Base-by-base conservation (phyloP, 2,113 vertebrate species). In the Platichthys stellatus region DNA sequence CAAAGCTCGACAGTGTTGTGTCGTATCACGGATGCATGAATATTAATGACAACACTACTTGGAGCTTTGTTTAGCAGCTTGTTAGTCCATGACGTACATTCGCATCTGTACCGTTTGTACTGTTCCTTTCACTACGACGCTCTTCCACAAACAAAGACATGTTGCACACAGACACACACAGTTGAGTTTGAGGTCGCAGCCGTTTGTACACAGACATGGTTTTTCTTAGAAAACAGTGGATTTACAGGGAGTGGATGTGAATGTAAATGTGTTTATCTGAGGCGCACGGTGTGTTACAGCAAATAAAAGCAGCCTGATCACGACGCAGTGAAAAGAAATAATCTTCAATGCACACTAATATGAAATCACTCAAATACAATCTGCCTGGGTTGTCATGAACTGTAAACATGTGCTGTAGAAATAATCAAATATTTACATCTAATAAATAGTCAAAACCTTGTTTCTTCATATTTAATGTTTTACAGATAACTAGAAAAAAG, bases 11-110 rank as follows among this genome's bases (percentile, higher is more conserved):
- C 40, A 18, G 47, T 18, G 47, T 7, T 17, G 62, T n/a, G 76
- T 74, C 62, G 54, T n/a, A 54, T 65, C 74, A 67, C 18, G 3
- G 24, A 23, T 12, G 26, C 40, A 74, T 85, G 68, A 87, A 85
- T 83, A 79, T 83, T 76, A 76, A 89, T 60, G 65, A 31, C 43
- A 4, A 12, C 54, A 40, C 77, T 21, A 71, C 43, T 68, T 8
- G 20, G 62, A 76, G 73, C 81, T 77, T 77, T 83, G 77, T 74
- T 81, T 62, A 73, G 56, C 75, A 58, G 75, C 78, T 77, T 51
- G 76, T 74, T 74, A 10, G 45, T 49, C 53, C 2, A 53, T 62
- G 77, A 78, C 26, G 53, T 62, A 59, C 61, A 28, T 81, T 68
- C n/a, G 26, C 43, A 60, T 85, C 26, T 61, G 83, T 2, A 47